Base-by-base conservation (phyloP, 2,888 invertebrate species). In the Adelognathus sp. region DNA sequence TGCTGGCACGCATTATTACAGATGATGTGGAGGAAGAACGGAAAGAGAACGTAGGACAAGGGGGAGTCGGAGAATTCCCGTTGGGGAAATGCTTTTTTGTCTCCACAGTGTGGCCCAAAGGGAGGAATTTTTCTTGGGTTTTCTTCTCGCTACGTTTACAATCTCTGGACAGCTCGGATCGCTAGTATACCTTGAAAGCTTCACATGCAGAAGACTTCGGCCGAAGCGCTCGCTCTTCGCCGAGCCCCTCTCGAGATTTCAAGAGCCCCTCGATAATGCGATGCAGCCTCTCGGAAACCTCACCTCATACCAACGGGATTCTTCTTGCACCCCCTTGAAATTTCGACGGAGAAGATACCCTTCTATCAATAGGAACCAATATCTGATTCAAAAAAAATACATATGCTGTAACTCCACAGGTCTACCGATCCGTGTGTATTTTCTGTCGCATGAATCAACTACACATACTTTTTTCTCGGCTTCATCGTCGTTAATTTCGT, bases 1-100 rank as follows among this genome's bases (percentile, higher is more conserved):
- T 66, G 71, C 76, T 76, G 66, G 69, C 66, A 52, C 76, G 84
- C 84, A 81, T 87, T 86, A 85, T 84, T 71, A 83, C 46, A 63
- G 54, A 29, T 11, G 41, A 41, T 31, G 54, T 41, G 36, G 36
- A 50, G 24, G 61, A 54, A 52, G 41, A 56, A 54, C 29, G 18
- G 33, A 29, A 16, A 67, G 39, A 66, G 9, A 0, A 14, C n/a
- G 63, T 21, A 58, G 31, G 52, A 31, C 60, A 31, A 61, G 36
- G 29, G 46, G 61, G 69, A 78, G 29, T 69, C 41, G 14, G 27
- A 33, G 60, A 74, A 78, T 60, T 78, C 69, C 58, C 29, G 0
- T n/a, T 64, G 63, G 73, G 52, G 39, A 56, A n/a, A 58, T 58
- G 11, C 18, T 16, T 33, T 18, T 56, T 33, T 18, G 27, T 54